Base-by-base conservation (phyloP, 2,888 invertebrate genomes). In the Agrochola litura region DNA sequence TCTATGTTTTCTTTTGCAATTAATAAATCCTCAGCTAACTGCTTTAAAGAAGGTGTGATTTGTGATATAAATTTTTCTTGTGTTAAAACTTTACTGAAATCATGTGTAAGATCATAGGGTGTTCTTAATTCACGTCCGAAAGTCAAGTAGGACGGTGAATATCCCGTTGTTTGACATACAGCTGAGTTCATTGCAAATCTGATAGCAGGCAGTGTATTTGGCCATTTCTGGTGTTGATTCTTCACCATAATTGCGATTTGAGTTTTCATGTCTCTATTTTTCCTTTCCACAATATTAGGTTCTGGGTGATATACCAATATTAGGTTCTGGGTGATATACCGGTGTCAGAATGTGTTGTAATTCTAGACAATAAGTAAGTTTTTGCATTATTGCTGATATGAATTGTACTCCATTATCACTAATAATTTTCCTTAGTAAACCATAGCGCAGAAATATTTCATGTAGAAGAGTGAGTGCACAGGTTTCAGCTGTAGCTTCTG, bases 161-260 rank as follows among this genome's bases (percentile, higher is more conserved):
- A 76, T 37, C 70, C 70, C 16, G 76, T 76, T 37, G 76, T 52
- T 56, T n/a, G n/a, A n/a, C n/a, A n/a, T n/a, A n/a, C n/a, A n/a
- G n/a, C n/a, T n/a, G n/a, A n/a, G n/a, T n/a, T n/a, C n/a, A n/a
- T 63, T 22, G 61, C 30, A 37, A 61, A 61, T 19, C 61, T 61
- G 9, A 61, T 61, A 10, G 61, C 6, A 6, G 61, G 37, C 10
- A 37, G 10, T 10, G 37, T 61, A 10, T 19, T 19, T 37, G 61
- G 19, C 61, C 37, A 61, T 25, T 64, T 73, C 1, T 63, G 25
- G 56, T 81, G 75, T 5, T 77, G 49, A 25, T 78, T 30, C 30
- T 78, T 54, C 3, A 81, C 75, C 66, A 76, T 65, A 3, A 82
- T 82, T 22, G 73, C 76, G 8, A 82, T 73, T 73, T 77, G 79